Evolutionary conservation across 2,888 invertebrate species (phyloP).

Genomic region (Hydroisotoma schaefferi): DNA sequence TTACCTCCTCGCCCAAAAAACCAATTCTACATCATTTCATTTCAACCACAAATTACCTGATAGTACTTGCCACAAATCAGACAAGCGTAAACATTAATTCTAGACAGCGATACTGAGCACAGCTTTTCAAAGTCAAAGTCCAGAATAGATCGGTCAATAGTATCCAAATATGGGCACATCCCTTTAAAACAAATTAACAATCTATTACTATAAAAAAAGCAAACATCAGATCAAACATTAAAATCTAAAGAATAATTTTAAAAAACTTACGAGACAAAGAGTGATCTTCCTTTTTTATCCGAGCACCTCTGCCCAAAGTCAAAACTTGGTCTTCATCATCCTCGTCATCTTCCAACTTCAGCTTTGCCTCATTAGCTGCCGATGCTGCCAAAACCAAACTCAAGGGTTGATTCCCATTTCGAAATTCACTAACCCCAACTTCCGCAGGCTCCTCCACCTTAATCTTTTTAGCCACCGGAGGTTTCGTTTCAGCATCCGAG

Average conservation of each 20-base stretch:
- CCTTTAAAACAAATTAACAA: conserved; percentile 49
- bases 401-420: neutral
- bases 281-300: conserved; percentile 9
- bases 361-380: neutral
- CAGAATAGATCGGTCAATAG: conserved; percentile 91
- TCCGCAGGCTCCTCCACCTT: conserved; percentile 17
- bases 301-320: conserved; percentile 7
- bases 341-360: conserved; percentile 3
- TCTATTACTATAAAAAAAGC: neutral
- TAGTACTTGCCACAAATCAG: conserved; percentile 99
- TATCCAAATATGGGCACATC: conserved; percentile 94
- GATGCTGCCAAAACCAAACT: no score
- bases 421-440: neutral
- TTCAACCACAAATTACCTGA: conserved; percentile 54
- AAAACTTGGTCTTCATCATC: neutral
- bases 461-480: conserved; percentile 26
- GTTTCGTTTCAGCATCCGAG: conserved; percentile 4
- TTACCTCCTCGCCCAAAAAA: neutral
- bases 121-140: conserved; percentile 99
- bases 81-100: conserved; percentile 99
- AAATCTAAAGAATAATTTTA: neutral
- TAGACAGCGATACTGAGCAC: conserved; percentile 94
- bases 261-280: conserved; percentile 9
- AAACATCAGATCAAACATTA: neutral
- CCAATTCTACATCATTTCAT: neutral